Evolutionary conservation across 2,797 vertebrate genomes (phyloP).

Genomic region (Distichodus sexfasciatus): DNA sequence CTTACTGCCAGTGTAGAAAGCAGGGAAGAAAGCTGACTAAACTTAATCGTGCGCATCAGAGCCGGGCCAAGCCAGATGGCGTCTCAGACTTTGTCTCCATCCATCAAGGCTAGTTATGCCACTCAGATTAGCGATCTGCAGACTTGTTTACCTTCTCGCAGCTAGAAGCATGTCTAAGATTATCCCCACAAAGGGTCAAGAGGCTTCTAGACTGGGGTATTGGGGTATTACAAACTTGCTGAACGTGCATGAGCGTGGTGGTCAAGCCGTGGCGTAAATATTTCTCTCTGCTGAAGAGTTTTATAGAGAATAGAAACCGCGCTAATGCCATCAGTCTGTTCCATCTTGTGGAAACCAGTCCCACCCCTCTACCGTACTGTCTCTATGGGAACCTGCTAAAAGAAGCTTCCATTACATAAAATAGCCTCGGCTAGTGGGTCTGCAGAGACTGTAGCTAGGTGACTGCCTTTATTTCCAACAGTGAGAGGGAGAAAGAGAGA

Average conservation of each 20-base stretch:
- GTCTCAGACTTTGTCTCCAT: slow-evolving; percentile 6
- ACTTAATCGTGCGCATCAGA: slow-evolving; percentile 20
- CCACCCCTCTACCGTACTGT: slow-evolving; percentile 35
- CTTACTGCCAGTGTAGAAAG: slow-evolving; percentile 7
- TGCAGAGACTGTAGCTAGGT: slow-evolving; percentile 48
- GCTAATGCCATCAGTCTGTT: slow-evolving; percentile 6
- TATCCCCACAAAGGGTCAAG: slow-evolving; percentile 35
- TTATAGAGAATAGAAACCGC: neutral
- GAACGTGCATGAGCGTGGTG: slow-evolving; percentile 31
- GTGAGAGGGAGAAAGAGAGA: slow-evolving; percentile 29
- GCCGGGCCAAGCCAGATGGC: slow-evolving; percentile 16
- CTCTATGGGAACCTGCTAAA: slow-evolving; percentile 49
- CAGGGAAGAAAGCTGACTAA: neutral
- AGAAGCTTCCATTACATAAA: slow-evolving; percentile 45
- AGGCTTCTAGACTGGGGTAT: slow-evolving; percentile 17
- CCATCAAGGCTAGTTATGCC: slow-evolving; percentile 18
- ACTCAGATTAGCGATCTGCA: slow-evolving; percentile 34
- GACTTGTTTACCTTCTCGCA: slow-evolving; percentile 32
- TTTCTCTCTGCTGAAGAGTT: neutral
- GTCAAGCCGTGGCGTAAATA: neutral
- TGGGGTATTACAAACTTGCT: slow-evolving; percentile 26
- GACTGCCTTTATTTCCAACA: slow-evolving; percentile 34
- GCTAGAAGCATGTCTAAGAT: slow-evolving; percentile 27
- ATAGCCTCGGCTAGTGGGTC: slow-evolving; percentile 21
- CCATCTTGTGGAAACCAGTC: slow-evolving; percentile 23